Evolutionary conservation across 1,140 invertebrate species (phyloP).

Genomic region (Augochlora pura): DNA sequence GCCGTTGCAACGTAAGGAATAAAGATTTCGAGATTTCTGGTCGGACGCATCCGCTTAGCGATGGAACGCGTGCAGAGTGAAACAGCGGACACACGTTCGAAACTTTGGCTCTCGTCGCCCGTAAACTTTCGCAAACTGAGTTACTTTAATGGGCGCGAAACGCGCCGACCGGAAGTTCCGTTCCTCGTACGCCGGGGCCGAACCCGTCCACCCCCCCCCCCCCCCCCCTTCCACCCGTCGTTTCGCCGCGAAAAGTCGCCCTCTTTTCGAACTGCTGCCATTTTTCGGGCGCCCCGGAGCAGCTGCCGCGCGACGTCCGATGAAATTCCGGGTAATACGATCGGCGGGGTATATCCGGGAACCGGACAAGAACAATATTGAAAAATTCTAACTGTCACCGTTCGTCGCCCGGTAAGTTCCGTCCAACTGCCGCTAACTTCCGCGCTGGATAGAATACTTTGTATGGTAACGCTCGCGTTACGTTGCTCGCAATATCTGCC

Average conservation of each 20-base stretch:
- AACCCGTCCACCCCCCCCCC: too few relatives aligned
- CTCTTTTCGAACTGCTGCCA: background rate
- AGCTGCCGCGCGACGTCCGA: background rate
- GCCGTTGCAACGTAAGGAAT: too few relatives aligned
- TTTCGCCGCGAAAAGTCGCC: background rate
- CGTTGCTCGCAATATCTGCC: too few relatives aligned
- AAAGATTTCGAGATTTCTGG: too few relatives aligned
- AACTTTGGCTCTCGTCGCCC: conserved; percentile 51
- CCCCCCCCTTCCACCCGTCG: too few relatives aligned
- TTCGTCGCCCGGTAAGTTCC: too few relatives aligned
- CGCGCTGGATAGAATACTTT: too few relatives aligned
- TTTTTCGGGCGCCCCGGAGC: background rate
- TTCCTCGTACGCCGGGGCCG: conserved; percentile 38
- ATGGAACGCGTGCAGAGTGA: conserved; percentile 37
- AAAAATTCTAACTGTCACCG: background rate
- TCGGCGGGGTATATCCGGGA: background rate
- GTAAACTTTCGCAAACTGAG: conserved; percentile 66
- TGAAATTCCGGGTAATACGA: background rate
- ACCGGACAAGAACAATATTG: background rate
- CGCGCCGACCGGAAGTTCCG: conserved; percentile 45
- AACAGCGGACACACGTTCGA: conserved; percentile 29
- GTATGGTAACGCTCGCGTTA: too few relatives aligned
- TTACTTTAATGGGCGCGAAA: conserved; percentile 60
- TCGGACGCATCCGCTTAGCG: background rate
- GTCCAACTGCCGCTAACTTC: too few relatives aligned